Evolutionary conservation across 1,140 invertebrate species (phyloP), one percentile per base, ranked within the genome.

Genomic region (Dendroctonus valens): DNA sequence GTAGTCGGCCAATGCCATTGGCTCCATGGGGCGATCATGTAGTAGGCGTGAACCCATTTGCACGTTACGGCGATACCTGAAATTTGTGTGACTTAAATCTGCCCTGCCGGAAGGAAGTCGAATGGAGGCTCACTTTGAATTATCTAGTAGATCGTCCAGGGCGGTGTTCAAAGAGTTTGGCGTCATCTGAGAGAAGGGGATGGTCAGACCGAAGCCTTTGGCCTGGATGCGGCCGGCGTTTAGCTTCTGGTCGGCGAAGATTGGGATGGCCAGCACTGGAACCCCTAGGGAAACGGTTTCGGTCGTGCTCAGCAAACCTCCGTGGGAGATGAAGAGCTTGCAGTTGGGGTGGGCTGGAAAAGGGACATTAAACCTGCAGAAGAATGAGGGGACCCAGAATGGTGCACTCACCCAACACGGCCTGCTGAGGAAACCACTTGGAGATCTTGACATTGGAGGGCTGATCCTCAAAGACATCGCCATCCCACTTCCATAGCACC

Each of bases 1-100:
- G 72, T 87, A 89, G n/a, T 87, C 79, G 0, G 86, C 86, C 53
- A 82, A 81, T 46, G 87, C 83, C 26, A 87, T 65, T 0, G 86
- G 86, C 6, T 72, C 70, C 59, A 80, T 69, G 2, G 83, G 84
- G 41, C 81, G 77, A 65, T 87, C 85, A 9, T 77, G 80, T 75
- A 85, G 84, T 5, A 81, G 73, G 62, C 72, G 70, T 0, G 85
- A 86, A 12, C 26, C 26, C 26, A 26, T 26, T 26, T 26, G 84
- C n/a, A 41, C 70, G 69, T 69, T 82, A 80, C 0, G 80, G 5
- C 46, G 46, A 48, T 8, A 48, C 7, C 46, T 48, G 5, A 48
- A 48, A 14, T 48, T 48, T 7, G 14, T 6, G 7, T 26, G 26
- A 26, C 26, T 26, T 26, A 26, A 26, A 26, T 26, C 26, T 3